These are phyloP conservation scores for Volucella zonaria DNA, from an alignment of 2,888 invertebrate genomes.

Conservation along the genomic window DNA sequence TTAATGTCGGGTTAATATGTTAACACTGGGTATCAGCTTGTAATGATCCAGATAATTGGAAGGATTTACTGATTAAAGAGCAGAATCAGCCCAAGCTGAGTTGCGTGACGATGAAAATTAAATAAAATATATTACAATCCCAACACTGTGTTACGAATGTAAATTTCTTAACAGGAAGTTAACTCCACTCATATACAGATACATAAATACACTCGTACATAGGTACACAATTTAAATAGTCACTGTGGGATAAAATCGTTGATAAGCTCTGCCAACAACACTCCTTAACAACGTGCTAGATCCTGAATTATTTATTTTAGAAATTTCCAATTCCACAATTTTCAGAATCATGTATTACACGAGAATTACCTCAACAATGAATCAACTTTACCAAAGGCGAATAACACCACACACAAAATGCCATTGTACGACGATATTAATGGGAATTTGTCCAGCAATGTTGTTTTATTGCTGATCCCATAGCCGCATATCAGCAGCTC, in stretches of 20 bases:
- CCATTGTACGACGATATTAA: neutral
- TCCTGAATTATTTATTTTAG: conserved; percentile 7
- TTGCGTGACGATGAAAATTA: too few relatives aligned
- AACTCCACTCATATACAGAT: too few relatives aligned
- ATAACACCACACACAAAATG: neutral
- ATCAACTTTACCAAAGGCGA: conserved; percentile 2
- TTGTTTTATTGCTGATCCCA: conserved; percentile 1
- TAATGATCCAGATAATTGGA: too few relatives aligned
- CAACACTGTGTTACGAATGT: too few relatives aligned
- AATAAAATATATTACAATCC: too few relatives aligned
- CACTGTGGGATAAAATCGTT: neutral
- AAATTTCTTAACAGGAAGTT: too few relatives aligned
- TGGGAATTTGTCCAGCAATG: conserved; percentile 12
- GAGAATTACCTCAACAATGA: conserved; percentile 12
- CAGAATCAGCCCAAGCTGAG: too few relatives aligned
- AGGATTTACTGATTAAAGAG: too few relatives aligned
- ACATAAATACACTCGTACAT: too few relatives aligned
- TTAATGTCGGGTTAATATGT: too few relatives aligned
- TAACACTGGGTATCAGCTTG: too few relatives aligned
- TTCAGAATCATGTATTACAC: neutral
- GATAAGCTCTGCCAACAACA: neutral
- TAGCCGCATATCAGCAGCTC: neutral
- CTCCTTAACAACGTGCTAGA: neutral
- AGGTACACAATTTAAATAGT: too few relatives aligned
- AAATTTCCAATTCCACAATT: conserved; percentile 3